These are phyloP conservation scores for Hippopotamyrus pictus DNA, from an alignment of 2,797 vertebrate genomes.

Conservation along the genomic window DNA sequence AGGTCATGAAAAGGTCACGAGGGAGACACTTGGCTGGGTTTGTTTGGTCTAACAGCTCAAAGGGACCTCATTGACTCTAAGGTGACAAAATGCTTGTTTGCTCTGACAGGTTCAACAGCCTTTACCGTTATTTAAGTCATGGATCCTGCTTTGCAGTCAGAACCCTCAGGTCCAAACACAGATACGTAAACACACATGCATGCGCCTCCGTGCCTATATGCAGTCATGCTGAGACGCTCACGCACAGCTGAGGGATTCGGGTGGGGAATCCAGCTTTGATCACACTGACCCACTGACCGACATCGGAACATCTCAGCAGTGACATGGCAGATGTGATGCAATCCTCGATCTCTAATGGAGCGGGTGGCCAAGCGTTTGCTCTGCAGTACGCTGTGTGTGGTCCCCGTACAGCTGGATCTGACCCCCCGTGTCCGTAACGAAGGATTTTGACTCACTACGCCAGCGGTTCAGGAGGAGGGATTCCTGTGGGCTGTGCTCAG, in stretches of 20 bases:
- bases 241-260: background rate
- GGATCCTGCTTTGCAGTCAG: background rate
- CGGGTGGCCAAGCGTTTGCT: background rate
- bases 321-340: background rate
- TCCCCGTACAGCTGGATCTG: background rate
- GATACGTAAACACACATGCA: background rate
- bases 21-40: background rate
- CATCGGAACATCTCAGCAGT: background rate
- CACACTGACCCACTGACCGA: background rate
- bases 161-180: background rate
- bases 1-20: background rate
- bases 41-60: background rate
- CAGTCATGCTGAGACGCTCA: background rate
- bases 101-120: background rate
- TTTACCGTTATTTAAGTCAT: background rate
- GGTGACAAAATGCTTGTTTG: background rate
- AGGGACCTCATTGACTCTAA: background rate
- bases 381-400: background rate
- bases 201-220: conserved; percentile 4
- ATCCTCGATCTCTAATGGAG: conserved; percentile 39
- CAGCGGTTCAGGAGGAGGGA: background rate
- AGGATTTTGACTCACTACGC: background rate
- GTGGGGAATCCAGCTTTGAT: background rate
- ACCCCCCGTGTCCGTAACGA: background rate
- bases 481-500: background rate